These are phyloP conservation scores for Hirundo rustica DNA, from an alignment of 2,797 vertebrate genomes.

Conservation along the genomic window DNA sequence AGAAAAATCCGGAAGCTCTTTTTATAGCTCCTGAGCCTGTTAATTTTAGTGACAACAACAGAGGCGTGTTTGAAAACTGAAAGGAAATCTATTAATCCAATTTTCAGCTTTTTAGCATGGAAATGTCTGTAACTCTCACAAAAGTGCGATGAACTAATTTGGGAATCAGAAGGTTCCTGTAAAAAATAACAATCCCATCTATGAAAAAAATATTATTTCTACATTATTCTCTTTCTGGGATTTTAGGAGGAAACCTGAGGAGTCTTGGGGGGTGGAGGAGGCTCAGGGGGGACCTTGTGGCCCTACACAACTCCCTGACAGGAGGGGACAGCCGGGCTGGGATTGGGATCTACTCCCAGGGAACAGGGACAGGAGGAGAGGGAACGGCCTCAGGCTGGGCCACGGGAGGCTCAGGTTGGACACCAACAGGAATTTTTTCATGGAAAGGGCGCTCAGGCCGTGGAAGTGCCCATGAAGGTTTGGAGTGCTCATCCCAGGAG, in stretches of 20 bases:
- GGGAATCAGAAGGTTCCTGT: neutral
- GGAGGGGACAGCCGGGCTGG: neutral
- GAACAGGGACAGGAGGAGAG: neutral
- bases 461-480: neutral
- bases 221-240: neutral
- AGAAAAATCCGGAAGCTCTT: conserved; percentile 1
- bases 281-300: neutral
- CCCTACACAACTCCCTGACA: neutral
- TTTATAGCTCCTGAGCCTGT: neutral
- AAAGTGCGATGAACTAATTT: neutral
- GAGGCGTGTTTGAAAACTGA: neutral
- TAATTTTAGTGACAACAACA: conserved; percentile 25
- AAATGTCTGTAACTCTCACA: neutral
- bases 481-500: neutral
- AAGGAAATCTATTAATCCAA: conserved; percentile 24
- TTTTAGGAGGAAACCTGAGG: neutral
- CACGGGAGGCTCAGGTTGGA: neutral
- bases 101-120: neutral
- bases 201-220: neutral
- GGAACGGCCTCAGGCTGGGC: neutral
- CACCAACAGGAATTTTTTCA: neutral
- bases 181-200: neutral
- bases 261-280: neutral
- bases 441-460: neutral
- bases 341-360: neutral